Evolutionary conservation across 2,888 invertebrate species (phyloP).

Genomic region (Torymus auratus): DNA sequence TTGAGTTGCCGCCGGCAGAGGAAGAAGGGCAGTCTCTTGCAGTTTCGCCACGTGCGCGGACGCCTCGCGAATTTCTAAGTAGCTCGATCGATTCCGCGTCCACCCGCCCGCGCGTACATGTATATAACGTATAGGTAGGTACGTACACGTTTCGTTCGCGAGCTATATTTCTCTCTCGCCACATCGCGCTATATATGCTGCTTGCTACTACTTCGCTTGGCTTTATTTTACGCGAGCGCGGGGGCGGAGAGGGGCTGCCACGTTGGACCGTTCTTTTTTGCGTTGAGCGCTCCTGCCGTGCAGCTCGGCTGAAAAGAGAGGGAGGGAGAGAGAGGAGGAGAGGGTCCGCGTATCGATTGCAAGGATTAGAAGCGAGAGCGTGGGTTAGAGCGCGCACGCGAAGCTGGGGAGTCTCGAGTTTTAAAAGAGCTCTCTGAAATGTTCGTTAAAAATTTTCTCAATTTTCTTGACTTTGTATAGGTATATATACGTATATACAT

Average conservation of each 20-base stretch:
- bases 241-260: background rate
- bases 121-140: too few relatives aligned
- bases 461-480: too few relatives aligned
- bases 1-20: slow-evolving; percentile 17
- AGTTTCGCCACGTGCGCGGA: slow-evolving; percentile 64
- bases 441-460: too few relatives aligned
- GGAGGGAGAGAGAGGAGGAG: background rate
- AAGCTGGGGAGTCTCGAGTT: too few relatives aligned
- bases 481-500: too few relatives aligned
- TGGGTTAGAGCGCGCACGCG: background rate
- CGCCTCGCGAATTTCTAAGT: slow-evolving; percentile 64
- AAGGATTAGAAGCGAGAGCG: slow-evolving; percentile 7
- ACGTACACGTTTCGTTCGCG: background rate
- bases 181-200: too few relatives aligned
- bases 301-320: too few relatives aligned
- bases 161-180: background rate
- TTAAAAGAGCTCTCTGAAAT: too few relatives aligned
- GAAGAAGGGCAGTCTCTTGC: slow-evolving; percentile 51
- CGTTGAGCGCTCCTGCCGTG: too few relatives aligned
- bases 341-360: background rate
- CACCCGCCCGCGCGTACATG: background rate
- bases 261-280: slow-evolving; percentile 8
- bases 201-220: background rate
- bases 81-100: slow-evolving; percentile 43
- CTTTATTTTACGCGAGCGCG: slow-evolving; percentile 3